phyloP scores from a whole-genome alignment of 2,888 invertebrate genomes.

The Tillus elongatus region DNA sequence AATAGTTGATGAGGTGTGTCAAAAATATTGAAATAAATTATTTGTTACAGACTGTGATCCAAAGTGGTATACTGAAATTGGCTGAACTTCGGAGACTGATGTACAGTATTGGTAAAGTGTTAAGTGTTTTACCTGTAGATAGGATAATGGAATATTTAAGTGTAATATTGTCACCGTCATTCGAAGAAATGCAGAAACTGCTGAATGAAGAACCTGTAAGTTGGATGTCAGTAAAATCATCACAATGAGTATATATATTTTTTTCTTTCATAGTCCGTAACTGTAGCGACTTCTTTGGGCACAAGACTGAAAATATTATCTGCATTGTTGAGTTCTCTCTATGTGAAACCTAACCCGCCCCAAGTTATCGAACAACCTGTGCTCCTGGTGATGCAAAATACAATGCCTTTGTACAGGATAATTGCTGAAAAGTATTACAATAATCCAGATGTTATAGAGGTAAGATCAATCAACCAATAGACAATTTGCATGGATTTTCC shows the following conservation, averaged over 20 bases:
- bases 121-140: slow-evolving; percentile 56
- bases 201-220: slow-evolving; percentile 45
- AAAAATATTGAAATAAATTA: too few relatives aligned
- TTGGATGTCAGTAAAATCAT: slow-evolving; percentile 10
- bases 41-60: slow-evolving; percentile 44
- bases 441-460: slow-evolving; percentile 57
- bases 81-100: slow-evolving; percentile 65
- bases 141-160: slow-evolving; percentile 62
- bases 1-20: too few relatives aligned
- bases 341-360: slow-evolving; percentile 22
- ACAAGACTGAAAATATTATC: slow-evolving; percentile 61
- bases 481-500: too few relatives aligned
- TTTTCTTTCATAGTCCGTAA: slow-evolving; percentile 43
- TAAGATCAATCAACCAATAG: too few relatives aligned
- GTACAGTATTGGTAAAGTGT: slow-evolving; percentile 64
- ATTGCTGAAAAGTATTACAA: slow-evolving; percentile 55
- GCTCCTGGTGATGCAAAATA: slow-evolving; percentile 50
- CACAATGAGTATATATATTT: slow-evolving; percentile 7
- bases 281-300: slow-evolving; percentile 46
- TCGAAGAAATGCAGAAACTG: slow-evolving; percentile 51
- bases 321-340: slow-evolving; percentile 51
- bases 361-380: slow-evolving; percentile 45
- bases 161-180: slow-evolving; percentile 57
- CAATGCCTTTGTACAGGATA: slow-evolving; percentile 53
- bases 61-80: slow-evolving; percentile 50